Conservation (phyloP, 2,888 invertebrate genomes). For the Axea sp. region DNA sequence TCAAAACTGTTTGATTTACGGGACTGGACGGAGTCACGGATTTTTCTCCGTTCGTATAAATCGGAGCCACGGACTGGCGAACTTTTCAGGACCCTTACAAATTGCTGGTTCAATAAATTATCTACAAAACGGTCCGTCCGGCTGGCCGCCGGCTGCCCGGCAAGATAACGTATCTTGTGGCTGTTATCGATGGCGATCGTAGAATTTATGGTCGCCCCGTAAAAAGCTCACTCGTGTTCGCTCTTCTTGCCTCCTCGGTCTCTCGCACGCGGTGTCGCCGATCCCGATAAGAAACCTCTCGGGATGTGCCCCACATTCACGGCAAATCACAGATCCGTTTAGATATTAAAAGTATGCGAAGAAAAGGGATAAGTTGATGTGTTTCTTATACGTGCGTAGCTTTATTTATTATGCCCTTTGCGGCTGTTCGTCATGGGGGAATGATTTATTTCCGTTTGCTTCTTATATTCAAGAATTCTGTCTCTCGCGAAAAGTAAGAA, state of each 20-base stretch:
- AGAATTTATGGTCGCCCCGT: conserved; percentile 72
- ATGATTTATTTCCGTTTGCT: conserved; percentile 9
- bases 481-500: background rate
- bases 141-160: conserved; percentile 62
- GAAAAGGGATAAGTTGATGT: conserved; percentile 30
- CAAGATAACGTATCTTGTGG: conserved; percentile 74
- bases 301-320: conserved; percentile 46
- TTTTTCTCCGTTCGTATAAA: conserved; percentile 55
- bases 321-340: conserved; percentile 41
- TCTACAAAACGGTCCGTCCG: conserved; percentile 70
- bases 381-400: conserved; percentile 9
- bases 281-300: conserved; percentile 55
- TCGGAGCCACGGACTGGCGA: conserved; percentile 51
- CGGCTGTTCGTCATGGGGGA: conserved; percentile 1
- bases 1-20: conserved; percentile 39
- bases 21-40: conserved; percentile 7
- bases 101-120: conserved; percentile 73
- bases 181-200: conserved; percentile 76
- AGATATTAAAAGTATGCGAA: conserved; percentile 43
- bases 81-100: conserved; percentile 69
- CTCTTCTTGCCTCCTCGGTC: conserved; percentile 61
- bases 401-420: conserved; percentile 27
- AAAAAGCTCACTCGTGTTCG: conserved; percentile 67
- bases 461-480: background rate
- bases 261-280: conserved; percentile 59